Base-by-base conservation (phyloP, 2,888 invertebrate genomes). In the Meandrusa payeni region DNA sequence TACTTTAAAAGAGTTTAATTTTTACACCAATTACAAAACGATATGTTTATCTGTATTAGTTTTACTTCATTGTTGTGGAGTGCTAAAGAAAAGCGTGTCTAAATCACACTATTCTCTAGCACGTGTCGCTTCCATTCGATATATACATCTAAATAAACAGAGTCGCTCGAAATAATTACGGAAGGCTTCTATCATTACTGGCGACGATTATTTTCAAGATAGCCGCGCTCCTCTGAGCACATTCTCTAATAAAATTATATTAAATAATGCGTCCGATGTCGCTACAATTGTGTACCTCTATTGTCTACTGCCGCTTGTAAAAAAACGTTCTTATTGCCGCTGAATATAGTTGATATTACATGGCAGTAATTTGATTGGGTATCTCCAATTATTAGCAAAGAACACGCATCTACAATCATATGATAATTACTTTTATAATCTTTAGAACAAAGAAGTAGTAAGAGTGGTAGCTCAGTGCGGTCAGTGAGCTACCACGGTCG, bases 231-330 rank as follows among this genome's bases (percentile, higher is more conserved):
- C 76, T 76, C 75, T 77, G 80, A 70, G 64, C 78, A 66, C 75
- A 66, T 79, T 70, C 73, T 75, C 80, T 79, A 78, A 80, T 79
- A 81, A 81, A 81, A 80, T 78, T 78, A 72, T 79, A 80, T 79
- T 81, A 82, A 79, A 76, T 68, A 77, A 78, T 69, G 67, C 69
- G 65, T 65, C 57, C 70, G 57, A 63, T 61, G 57, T 52, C 57
- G 55, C 54, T 52, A 52, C 52, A 58, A 58, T 39, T 22, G 33
- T 46, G 38, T 24, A 17, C 32, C 7, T 47, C 46, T 38, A 42
- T 42, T 42, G 41, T 42, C 5, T 2, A 10, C 3, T 1, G 2
- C 9, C 23, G 29, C 23, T 36, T 11, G 6, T 11, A 2, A 0
- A 29, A 42, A 34, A 7, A n/a, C 15, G 5, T 23, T 9, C 11